Evolutionary conservation across 2,888 invertebrate species (phyloP), one percentile per base, ranked within the genome.

Genomic region (Polydrusus tereticollis): DNA sequence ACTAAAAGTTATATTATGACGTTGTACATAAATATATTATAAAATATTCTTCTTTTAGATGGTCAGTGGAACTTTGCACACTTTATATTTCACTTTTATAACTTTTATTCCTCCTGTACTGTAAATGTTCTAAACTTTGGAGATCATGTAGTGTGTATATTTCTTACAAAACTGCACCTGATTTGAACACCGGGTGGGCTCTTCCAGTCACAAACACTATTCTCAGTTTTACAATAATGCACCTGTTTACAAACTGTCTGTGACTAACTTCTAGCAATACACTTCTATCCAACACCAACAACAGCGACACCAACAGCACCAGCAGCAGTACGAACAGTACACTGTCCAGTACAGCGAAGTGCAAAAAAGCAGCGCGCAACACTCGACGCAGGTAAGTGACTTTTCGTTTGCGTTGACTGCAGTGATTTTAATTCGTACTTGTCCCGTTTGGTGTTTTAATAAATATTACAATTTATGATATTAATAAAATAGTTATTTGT

Each of bases 291-390:
- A 73, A 58, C 73, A 72, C 52, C 72, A 72, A 20, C 66, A 33
- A 62, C 72, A 55, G 60, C 70, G 67, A 47, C 76, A 78, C 71
- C 33, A 63, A 29, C 58, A 59, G 26, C 63, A 58, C 16, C 62
- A 36, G 69, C 75, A 62, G 52, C 72, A 63, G 18, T 71, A 69
- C 70, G 75, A 71, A 55, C 76, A 78, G 75, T 65, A 79, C 80
- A 43, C 82, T 60, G 81, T 82, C 63, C 82, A 83, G 78, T 84
- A 83, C 74, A 80, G 78, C 71, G 80, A 82, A 74, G 78, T 82
- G 50, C 82, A 82, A 75, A 81, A 79, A 74, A 73, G 77, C 38
- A 75, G 69, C 64, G 69, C 72, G 38, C 78, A 78, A 41, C 75
- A 78, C 72, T 41, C 76, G 45, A 45, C 76, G 38, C 72, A 77